phyloP scores from a whole-genome alignment of 2,113 vertebrate species.

The Turnix velox region DNA sequence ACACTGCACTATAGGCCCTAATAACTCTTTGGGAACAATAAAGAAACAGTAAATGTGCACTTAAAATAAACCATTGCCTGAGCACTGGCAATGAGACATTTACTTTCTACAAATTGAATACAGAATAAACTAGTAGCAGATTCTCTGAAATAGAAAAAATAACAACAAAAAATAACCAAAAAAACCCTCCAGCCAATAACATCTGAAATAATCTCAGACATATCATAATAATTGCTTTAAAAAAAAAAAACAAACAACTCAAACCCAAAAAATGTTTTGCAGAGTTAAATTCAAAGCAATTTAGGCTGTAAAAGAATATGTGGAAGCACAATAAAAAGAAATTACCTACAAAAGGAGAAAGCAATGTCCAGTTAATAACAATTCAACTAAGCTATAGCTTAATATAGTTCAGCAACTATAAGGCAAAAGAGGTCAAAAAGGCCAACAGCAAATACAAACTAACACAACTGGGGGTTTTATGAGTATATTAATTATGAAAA shows the following conservation, averaged over 20 bases:
- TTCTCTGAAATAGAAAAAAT: background rate
- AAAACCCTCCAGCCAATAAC: background rate
- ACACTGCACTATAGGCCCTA: background rate
- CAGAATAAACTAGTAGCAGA: background rate
- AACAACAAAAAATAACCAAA: too few relatives aligned
- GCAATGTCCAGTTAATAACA: background rate
- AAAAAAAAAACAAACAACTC: too few relatives aligned
- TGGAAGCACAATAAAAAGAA: background rate
- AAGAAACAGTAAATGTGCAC: background rate
- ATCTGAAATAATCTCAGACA: background rate
- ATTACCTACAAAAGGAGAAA: background rate
- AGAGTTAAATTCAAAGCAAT: background rate
- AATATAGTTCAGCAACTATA: background rate
- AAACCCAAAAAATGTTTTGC: background rate
- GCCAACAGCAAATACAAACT: background rate
- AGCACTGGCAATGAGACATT: background rate
- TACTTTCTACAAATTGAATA: background rate
- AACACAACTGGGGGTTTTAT: background rate
- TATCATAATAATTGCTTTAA: background rate
- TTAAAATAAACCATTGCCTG: background rate
- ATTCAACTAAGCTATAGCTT: background rate
- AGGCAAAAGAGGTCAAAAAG: background rate
- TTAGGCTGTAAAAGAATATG: background rate
- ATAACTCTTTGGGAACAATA: background rate
- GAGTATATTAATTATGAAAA: background rate